These are phyloP conservation scores for Plebejus argus DNA, from an alignment of 2,888 invertebrate species.

Conservation along the genomic window DNA sequence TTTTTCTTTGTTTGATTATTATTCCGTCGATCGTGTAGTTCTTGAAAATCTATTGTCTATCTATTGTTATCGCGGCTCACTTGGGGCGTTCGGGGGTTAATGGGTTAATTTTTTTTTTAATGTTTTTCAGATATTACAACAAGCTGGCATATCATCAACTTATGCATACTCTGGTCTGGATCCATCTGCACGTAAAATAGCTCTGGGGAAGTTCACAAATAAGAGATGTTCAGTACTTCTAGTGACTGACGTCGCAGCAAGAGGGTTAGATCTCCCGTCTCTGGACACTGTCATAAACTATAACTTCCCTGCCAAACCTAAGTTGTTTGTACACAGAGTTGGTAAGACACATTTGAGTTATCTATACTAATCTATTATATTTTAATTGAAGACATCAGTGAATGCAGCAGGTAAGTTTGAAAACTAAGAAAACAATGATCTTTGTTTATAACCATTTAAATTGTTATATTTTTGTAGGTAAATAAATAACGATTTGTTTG, in stretches of 20 bases:
- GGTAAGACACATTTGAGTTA: conserved; percentile 81
- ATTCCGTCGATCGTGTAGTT: no score
- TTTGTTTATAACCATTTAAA: no score
- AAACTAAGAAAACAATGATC: no score
- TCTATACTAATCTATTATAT: not conserved
- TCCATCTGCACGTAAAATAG: conserved; percentile 95
- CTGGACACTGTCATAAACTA: conserved; percentile 98
- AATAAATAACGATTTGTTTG: not conserved
- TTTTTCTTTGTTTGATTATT: no score
- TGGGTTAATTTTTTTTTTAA: no score
- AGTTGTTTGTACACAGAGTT: conserved; percentile 98
- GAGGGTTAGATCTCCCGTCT: conserved; percentile 98
- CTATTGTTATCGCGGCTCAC: no score
- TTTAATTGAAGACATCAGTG: no score
- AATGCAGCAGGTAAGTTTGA: no score
- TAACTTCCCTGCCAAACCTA: conserved; percentile 98
- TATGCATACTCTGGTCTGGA: conserved; percentile 98
- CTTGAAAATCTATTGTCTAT: no score
- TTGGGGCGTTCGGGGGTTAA: no score
- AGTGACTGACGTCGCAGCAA: conserved; percentile 98
- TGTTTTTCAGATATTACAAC: conserved; percentile 84
- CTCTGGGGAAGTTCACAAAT: conserved; percentile 93
- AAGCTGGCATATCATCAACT: conserved; percentile 90
- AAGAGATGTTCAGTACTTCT: conserved; percentile 91
- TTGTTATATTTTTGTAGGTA: not conserved